Conservation (phyloP, 2,113 vertebrate genomes). For the Lampris incognitus region DNA sequence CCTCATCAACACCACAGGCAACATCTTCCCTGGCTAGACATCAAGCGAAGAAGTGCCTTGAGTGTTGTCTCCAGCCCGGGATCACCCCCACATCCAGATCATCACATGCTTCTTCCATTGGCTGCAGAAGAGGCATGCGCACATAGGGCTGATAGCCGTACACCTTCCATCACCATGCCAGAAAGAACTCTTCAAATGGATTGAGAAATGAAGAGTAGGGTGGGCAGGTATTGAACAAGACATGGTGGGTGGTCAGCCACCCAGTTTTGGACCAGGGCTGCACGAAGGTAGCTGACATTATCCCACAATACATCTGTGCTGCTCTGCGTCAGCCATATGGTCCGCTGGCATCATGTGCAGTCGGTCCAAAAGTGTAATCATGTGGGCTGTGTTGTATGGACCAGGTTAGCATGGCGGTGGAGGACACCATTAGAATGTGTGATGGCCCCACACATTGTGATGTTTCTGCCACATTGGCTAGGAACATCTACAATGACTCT, state of each 20-base stretch:
- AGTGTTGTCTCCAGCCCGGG: not conserved
- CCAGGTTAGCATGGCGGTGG: too few species aligned
- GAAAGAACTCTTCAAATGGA: not conserved
- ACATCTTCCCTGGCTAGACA: constrained; percentile 8
- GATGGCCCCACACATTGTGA: too few species aligned
- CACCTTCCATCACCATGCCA: not conserved
- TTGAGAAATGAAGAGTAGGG: not conserved
- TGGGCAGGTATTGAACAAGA: not conserved
- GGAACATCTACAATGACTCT: too few species aligned
- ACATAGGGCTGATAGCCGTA: not conserved
- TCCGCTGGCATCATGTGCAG: too few species aligned
- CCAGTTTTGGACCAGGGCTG: not conserved
- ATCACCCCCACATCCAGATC: not conserved
- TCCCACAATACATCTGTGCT: not conserved
- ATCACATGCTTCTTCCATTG: not conserved
- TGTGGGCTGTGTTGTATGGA: too few species aligned
- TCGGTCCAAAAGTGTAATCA: too few species aligned
- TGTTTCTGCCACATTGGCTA: too few species aligned
- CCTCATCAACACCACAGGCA: not conserved
- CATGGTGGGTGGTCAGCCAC: not conserved
- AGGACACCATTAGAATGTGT: too few species aligned
- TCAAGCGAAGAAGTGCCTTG: not conserved
- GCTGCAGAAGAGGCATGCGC: too few species aligned
- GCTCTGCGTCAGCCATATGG: not conserved
- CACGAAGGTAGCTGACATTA: not conserved